These are phyloP conservation scores for Rhinogobio ventralis DNA, from an alignment of 2,797 vertebrate species.

Conservation along the genomic window DNA sequence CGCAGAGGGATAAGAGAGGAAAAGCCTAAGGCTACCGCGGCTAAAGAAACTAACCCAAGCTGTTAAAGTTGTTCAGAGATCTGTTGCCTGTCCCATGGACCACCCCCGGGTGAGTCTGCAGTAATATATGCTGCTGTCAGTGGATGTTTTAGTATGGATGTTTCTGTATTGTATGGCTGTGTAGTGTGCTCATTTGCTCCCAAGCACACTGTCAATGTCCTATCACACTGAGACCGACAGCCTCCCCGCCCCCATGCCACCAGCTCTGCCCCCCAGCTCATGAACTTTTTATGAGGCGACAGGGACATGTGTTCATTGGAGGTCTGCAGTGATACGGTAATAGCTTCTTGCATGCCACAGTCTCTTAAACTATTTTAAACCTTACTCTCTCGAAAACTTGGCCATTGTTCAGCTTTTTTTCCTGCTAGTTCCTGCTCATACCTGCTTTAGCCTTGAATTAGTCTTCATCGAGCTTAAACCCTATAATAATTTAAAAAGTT, in stretches of 20 bases:
- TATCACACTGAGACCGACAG: constrained; percentile 16
- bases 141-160: constrained; percentile 34
- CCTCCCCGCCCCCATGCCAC: not conserved
- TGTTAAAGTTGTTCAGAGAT: constrained; percentile 26
- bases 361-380: constrained; percentile 11
- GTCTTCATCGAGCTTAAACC: constrained; percentile 37
- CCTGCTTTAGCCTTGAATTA: constrained; percentile 41
- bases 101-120: constrained; percentile 38
- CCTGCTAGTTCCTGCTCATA: not conserved
- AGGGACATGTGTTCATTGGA: constrained; percentile 34
- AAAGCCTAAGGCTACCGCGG: constrained; percentile 44
- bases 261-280: constrained; percentile 20
- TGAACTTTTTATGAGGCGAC: constrained; percentile 38
- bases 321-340: constrained; percentile 21
- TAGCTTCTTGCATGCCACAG: not conserved
- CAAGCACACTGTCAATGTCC: constrained; percentile 41
- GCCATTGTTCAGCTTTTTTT: constrained; percentile 22
- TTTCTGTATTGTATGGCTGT: constrained; percentile 21
- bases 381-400: constrained; percentile 30
- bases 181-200: constrained; percentile 15
- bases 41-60: constrained; percentile 38
- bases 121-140: constrained; percentile 32
- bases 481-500: constrained; percentile 42
- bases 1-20: constrained; percentile 5
- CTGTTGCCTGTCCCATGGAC: constrained; percentile 31